Conservation (phyloP, 2,888 invertebrate genomes). For the Nephrotoma flavescens region DNA sequence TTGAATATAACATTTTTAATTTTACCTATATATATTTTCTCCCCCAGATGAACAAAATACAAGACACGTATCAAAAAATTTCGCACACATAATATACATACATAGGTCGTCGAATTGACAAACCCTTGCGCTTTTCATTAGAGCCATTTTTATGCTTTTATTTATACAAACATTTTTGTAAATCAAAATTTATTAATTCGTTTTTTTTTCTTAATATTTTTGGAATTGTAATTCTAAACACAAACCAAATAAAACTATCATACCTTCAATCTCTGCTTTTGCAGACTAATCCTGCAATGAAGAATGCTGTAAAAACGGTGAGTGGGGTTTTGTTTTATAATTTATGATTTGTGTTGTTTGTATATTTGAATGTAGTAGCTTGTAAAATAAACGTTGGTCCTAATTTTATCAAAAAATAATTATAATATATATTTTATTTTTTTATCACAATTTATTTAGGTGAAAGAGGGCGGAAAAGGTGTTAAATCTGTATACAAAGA, state of each 20-base stretch:
- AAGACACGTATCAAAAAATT: background rate
- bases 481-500: conserved; percentile 67
- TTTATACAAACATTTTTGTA: background rate
- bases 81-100: background rate
- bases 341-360: background rate
- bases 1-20: background rate
- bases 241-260: background rate
- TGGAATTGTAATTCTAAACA: background rate
- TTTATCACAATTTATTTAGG: conserved; percentile 31
- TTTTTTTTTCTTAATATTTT: background rate
- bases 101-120: background rate
- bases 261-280: conserved; percentile 26
- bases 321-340: conserved; percentile 35
- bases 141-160: background rate
- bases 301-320: conserved; percentile 87
- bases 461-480: conserved; percentile 58
- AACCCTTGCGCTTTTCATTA: background rate
- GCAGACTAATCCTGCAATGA: conserved; percentile 87
- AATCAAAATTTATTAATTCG: background rate
- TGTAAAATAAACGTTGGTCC: background rate
- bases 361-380: background rate
- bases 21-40: background rate
- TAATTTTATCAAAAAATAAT: background rate
- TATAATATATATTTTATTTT: conserved; percentile 1
- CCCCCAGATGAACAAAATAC: background rate